Conservation (phyloP, 2,113 vertebrate genomes). For the Aegotheles bennettii region DNA sequence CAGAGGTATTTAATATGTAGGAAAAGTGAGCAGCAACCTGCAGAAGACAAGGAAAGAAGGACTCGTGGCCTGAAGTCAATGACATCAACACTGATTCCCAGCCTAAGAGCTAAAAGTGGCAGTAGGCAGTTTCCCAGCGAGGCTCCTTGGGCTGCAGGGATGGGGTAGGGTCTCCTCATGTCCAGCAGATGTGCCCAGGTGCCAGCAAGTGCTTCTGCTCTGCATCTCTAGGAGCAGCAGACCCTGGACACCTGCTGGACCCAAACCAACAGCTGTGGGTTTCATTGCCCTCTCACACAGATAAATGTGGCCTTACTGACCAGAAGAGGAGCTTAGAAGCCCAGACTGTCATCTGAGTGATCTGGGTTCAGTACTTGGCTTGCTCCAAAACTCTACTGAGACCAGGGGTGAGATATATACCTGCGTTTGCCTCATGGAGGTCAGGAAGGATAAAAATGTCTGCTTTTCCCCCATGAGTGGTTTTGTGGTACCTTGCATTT, state of each 20-base stretch:
- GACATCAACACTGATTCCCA: neutral
- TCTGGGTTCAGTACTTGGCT: neutral
- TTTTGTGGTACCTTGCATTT: neutral
- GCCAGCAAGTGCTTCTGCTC: neutral
- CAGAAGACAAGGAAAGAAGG: neutral
- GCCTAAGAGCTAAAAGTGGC: neutral
- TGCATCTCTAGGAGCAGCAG: neutral
- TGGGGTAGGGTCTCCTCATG: neutral
- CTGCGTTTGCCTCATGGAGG: neutral
- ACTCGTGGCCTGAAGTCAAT: neutral
- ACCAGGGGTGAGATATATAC: neutral
- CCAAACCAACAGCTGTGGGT: neutral
- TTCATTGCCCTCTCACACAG: neutral
- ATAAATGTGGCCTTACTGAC: neutral
- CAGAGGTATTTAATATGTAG: neutral
- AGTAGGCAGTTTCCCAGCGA: neutral
- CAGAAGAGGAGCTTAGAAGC: neutral
- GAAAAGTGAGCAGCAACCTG: neutral
- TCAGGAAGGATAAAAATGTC: neutral
- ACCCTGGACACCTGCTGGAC: neutral
- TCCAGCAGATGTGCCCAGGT: neutral
- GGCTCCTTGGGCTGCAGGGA: accelerated
- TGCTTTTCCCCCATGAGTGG: neutral
- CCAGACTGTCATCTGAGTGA: neutral
- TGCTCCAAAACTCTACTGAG: neutral